Evolutionary conservation across 2,888 invertebrate genomes (phyloP).

Genomic region (Parascotia fuliginaria): DNA sequence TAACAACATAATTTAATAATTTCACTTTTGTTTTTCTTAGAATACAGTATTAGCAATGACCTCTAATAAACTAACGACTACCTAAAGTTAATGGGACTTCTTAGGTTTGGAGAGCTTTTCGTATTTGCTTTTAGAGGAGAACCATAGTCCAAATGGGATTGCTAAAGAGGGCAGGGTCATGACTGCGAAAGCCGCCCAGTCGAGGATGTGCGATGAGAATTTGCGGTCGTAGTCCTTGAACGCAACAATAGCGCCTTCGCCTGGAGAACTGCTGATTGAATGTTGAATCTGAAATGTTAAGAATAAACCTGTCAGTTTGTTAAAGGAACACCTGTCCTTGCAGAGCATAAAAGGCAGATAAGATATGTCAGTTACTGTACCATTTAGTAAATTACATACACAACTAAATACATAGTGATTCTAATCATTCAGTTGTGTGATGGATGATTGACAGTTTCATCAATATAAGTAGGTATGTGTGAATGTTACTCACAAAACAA

Average conservation of each 20-base stretch:
- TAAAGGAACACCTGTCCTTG: too few relatives aligned
- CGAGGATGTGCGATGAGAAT: conserved; percentile 98
- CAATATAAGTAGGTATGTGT: too few relatives aligned
- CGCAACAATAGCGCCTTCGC: conserved; percentile 97
- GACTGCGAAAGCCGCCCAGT: conserved; percentile 98
- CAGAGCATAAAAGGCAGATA: too few relatives aligned
- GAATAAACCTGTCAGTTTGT: too few relatives aligned
- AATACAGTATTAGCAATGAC: conserved; percentile 60
- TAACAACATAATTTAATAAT: not conserved
- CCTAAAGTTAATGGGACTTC: conserved; percentile 83
- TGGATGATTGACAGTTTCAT: too few relatives aligned
- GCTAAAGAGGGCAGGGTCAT: conserved; percentile 98
- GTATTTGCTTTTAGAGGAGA: conserved; percentile 97
- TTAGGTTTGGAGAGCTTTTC: conserved; percentile 92
- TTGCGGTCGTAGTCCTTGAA: conserved; percentile 97
- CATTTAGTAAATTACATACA: too few relatives aligned
- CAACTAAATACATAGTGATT: too few relatives aligned
- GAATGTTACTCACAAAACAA: too few relatives aligned
- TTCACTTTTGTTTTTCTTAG: not conserved
- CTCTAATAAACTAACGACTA: conserved; percentile 45
- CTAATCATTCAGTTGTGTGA: too few relatives aligned
- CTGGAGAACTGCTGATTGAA: conserved; percentile 94
- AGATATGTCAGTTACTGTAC: too few relatives aligned
- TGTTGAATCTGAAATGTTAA: conserved; percentile 87
- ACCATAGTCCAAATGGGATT: conserved; percentile 98